Conservation (phyloP, 1,140 invertebrate genomes). For the Drosophila prosaltans region DNA sequence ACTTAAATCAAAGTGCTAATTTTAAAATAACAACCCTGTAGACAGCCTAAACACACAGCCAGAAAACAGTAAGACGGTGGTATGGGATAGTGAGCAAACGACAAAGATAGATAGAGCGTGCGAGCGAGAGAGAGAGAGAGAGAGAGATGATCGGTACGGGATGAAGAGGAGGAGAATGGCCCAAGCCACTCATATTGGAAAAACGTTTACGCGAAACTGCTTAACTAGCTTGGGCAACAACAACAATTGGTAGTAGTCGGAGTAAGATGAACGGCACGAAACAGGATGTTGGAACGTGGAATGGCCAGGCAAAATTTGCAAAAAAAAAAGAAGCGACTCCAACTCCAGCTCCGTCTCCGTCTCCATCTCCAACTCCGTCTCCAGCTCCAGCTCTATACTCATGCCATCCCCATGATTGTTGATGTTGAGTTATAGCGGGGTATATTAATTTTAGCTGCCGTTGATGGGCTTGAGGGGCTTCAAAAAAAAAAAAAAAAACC, state of each 20-base stretch:
- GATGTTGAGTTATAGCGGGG: conserved; percentile 76
- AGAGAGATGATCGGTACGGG: conserved; percentile 1
- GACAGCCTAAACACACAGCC: conserved; percentile 79
- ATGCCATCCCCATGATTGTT: conserved; percentile 48
- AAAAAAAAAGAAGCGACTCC: conserved; percentile 34
- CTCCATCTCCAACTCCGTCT: conserved; percentile 14
- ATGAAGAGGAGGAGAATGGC: conserved; percentile 26
- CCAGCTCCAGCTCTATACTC: conserved; percentile 7
- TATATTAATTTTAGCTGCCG: conserved; percentile 81
- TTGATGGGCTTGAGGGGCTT: conserved; percentile 67
- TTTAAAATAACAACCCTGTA: conserved; percentile 80
- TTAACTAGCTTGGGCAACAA: conserved; percentile 76
- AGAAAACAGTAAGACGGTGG: conserved; percentile 11
- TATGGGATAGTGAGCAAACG: conserved; percentile 15
- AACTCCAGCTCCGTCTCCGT: background rate
- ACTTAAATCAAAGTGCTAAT: conserved; percentile 81
- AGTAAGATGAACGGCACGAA: conserved; percentile 80
- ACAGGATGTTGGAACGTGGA: conserved; percentile 79
- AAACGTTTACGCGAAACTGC: conserved; percentile 79
- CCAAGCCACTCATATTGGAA: conserved; percentile 66
- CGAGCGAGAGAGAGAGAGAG: conserved; percentile 29
- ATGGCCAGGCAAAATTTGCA: conserved; percentile 66
- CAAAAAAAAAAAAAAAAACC: conserved; percentile 49
- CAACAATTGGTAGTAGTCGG: conserved; percentile 50
- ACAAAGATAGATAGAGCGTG: conserved; percentile 7